A percentile compares a stretch with the other conserved stretches of the same genome.
Evolutionary conservation across 2,888 invertebrate genomes (phyloP).

Genomic region (Drepana falcataria): DNA sequence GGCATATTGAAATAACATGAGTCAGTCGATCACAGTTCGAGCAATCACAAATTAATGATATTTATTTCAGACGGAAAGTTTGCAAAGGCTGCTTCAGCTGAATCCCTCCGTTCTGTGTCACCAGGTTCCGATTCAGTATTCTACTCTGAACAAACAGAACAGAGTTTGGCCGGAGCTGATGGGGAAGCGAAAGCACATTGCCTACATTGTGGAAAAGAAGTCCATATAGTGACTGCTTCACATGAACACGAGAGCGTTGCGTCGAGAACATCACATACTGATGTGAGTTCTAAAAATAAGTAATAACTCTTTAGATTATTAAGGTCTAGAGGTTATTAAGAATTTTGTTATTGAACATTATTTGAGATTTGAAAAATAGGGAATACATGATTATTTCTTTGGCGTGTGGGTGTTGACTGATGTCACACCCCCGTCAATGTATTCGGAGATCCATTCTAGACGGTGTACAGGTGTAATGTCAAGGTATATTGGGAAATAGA

Average conservation of each 20-base stretch:
- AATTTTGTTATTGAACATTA: too few relatives aligned
- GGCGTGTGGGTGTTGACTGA: too few relatives aligned
- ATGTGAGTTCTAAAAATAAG: conserved; percentile 40
- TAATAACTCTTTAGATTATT: background rate
- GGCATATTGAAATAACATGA: too few relatives aligned
- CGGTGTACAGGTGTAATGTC: too few relatives aligned
- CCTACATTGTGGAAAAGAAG: conserved; percentile 90
- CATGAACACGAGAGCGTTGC: conserved; percentile 65
- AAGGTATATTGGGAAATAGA: too few relatives aligned
- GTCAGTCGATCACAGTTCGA: background rate
- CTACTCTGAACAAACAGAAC: conserved; percentile 87
- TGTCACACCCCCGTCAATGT: too few relatives aligned
- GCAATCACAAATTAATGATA: background rate
- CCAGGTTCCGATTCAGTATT: conserved; percentile 95
- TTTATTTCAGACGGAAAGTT: conserved; percentile 59
- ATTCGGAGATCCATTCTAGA: too few relatives aligned
- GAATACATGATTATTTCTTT: too few relatives aligned
- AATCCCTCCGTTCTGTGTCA: conserved; percentile 92
- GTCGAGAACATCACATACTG: conserved; percentile 67
- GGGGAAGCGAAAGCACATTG: conserved; percentile 83
- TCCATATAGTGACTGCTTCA: conserved; percentile 79
- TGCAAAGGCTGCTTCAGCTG: conserved; percentile 90
- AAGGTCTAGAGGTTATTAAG: too few relatives aligned
- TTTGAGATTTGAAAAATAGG: too few relatives aligned
- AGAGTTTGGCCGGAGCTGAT: conserved; percentile 68